These are phyloP conservation scores for Chaetophractus vellerosus DNA, from an alignment of 2,797 vertebrate genomes.

Conservation along the genomic window DNA sequence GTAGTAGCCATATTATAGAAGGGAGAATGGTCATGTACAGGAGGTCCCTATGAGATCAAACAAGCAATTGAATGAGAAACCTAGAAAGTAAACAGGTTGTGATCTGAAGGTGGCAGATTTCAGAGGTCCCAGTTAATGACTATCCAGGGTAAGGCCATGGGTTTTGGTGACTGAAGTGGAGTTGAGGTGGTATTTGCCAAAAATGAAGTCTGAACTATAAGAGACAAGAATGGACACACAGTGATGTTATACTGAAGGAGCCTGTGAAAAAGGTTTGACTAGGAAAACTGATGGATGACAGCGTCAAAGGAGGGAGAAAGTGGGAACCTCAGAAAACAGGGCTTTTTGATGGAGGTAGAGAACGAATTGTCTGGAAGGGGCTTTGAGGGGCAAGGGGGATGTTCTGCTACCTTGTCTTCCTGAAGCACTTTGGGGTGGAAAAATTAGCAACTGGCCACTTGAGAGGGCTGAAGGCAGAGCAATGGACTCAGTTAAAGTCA, in stretches of 20 bases:
- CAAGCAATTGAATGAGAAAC: not conserved
- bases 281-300: not conserved
- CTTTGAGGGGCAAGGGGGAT: not conserved
- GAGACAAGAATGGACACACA: not conserved
- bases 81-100: not conserved
- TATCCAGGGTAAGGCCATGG: not conserved
- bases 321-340: not conserved
- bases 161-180: not conserved
- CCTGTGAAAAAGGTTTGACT: not conserved
- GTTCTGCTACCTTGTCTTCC: not conserved
- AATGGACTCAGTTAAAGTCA: not conserved
- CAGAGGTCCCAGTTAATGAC: not conserved
- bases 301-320: not conserved
- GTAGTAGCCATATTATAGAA: not conserved
- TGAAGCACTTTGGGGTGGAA: not conserved
- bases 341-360: not conserved
- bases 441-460: not conserved
- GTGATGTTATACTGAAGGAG: not conserved
- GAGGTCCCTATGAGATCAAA: not conserved
- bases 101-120: not conserved
- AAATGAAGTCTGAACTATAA: not conserved
- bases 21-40: not conserved
- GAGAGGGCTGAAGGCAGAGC: not conserved
- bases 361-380: not conserved
- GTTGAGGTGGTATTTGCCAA: not conserved